Conservation (phyloP, 2,113 vertebrate species). For the Motacilla alba region DNA sequence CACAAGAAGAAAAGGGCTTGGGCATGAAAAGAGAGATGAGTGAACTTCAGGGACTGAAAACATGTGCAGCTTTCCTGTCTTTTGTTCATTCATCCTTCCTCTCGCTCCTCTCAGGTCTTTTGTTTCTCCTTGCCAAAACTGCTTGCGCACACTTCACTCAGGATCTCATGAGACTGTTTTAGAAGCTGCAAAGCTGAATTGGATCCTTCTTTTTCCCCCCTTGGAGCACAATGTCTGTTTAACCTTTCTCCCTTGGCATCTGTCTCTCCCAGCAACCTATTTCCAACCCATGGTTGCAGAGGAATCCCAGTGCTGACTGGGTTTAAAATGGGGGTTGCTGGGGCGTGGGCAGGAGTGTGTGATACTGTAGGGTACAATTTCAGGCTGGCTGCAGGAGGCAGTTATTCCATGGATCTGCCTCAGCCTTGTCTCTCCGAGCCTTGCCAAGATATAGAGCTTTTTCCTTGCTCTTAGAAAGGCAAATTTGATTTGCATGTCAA, state of each 20-base stretch:
- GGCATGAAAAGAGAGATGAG: not conserved
- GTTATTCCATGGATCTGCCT: not conserved
- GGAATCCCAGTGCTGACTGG: not conserved
- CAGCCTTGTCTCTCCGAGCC: not conserved
- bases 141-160: not conserved
- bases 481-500: conserved; percentile 13
- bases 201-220: not conserved
- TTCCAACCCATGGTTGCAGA: not conserved
- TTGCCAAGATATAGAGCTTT: not conserved
- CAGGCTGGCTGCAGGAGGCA: not conserved
- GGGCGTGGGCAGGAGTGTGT: not conserved
- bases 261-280: not conserved
- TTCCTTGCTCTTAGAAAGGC: not conserved
- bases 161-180: conserved; percentile 13
- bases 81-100: conserved; percentile 13
- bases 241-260: conserved; percentile 43
- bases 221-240: not conserved
- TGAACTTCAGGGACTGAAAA: not conserved
- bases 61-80: not conserved
- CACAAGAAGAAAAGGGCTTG: not conserved
- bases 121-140: conserved; percentile 21
- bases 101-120: not conserved
- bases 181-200: conserved; percentile 27
- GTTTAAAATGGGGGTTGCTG: not conserved
- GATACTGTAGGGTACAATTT: not conserved